Conservation (phyloP, 2,888 invertebrate genomes). For the Eurytoma adleriae region DNA sequence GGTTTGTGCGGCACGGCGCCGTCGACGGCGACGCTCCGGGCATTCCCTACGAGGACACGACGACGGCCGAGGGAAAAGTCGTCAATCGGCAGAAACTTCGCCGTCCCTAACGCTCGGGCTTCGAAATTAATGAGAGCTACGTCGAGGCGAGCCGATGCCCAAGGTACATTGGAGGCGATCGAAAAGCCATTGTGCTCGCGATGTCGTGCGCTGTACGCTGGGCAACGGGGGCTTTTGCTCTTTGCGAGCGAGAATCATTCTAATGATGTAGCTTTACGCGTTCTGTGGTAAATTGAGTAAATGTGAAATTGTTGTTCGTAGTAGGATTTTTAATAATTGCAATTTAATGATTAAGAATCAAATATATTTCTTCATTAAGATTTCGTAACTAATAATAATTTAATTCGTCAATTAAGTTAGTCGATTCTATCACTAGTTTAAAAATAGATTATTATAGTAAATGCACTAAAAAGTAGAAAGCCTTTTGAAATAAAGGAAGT, state of each 20-base stretch:
- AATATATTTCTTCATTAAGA: no score
- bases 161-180: background rate
- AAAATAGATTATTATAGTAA: no score
- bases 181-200: constrained; percentile 12
- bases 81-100: constrained; percentile 47
- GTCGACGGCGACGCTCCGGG: constrained; percentile 1
- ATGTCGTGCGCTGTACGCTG: background rate
- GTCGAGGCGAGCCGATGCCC: background rate
- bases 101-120: constrained; percentile 1
- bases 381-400: no score
- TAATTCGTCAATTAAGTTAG: no score
- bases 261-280: background rate
- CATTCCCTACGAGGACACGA: constrained; percentile 1
- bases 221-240: background rate
- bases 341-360: no score
- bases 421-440: no score
- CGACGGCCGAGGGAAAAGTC: constrained; percentile 28
- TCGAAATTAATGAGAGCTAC: constrained; percentile 38
- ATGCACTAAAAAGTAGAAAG: no score
- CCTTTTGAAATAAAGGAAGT: no score
- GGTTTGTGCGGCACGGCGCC: constrained; percentile 61
- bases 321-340: no score
- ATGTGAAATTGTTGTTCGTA: no score
- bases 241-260: background rate
- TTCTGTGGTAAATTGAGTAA: no score